Percentiles rank a stretch among this genome's conserved stretches.
These are phyloP conservation scores for Laupala kohalensis DNA, from an alignment of 1,140 invertebrate species.

Conservation along the genomic window DNA sequence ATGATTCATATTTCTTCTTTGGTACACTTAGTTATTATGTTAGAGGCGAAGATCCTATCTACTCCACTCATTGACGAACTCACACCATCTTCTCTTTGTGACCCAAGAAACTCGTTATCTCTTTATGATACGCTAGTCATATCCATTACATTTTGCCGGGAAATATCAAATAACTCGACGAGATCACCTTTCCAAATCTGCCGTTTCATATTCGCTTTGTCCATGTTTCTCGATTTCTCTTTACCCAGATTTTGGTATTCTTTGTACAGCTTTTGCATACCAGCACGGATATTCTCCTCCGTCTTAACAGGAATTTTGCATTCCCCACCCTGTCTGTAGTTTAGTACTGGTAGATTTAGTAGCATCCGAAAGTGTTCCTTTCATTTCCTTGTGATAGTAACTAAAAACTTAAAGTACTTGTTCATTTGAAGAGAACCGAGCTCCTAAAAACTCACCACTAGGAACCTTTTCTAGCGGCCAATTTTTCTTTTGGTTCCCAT, in stretches of 20 bases:
- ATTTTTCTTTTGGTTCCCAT: conserved; percentile 3
- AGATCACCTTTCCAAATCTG: conserved; percentile 9
- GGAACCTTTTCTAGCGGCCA: conserved; percentile 13
- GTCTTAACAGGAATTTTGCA: conserved; percentile 7
- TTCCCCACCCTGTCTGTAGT: conserved; percentile 11
- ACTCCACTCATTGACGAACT: conserved; percentile 7
- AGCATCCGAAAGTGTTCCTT: conserved; percentile 11
- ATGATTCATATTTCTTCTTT: conserved; percentile 9
- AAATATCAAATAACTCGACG: conserved; percentile 10
- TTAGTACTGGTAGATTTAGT: conserved; percentile 13
- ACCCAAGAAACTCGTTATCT: conserved; percentile 13
- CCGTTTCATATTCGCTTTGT: conserved; percentile 6
- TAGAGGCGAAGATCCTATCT: conserved; percentile 9
- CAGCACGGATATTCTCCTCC: conserved; percentile 7
- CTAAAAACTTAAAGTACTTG: conserved; percentile 12
- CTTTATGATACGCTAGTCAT: conserved; percentile 13
- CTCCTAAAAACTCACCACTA: conserved; percentile 13
- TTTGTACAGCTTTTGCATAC: conserved; percentile 9
- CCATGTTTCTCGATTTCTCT: conserved; percentile 12
- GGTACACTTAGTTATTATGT: conserved; percentile 9
- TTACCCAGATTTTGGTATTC: conserved; percentile 14
- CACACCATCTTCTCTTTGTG: conserved; percentile 4
- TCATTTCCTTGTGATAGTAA: conserved; percentile 8
- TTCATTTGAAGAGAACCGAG: conserved; percentile 12
- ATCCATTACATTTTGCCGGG: conserved; percentile 8